Percentiles rank a stretch among this genome's conserved stretches.
phyloP scores from a whole-genome alignment of 2,113 vertebrate species.

The Oncorhynchus tshawytscha region DNA sequence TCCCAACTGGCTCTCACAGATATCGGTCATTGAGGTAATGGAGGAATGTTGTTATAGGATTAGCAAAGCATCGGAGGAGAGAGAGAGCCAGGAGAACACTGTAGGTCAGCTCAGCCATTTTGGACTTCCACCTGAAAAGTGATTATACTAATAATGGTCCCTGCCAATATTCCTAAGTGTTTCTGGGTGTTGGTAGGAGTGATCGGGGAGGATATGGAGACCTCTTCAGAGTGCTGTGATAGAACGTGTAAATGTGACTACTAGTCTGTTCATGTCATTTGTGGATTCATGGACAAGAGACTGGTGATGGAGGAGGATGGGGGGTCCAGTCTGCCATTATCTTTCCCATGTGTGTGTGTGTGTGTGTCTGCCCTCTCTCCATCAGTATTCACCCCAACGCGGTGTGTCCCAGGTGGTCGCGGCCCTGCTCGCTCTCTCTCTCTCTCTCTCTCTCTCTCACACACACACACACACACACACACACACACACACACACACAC shows the following conservation, averaged over 20 bases:
- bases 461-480: conserved; percentile 48
- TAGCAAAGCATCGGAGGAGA: conserved; percentile 79
- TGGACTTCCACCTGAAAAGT: conserved; percentile 58
- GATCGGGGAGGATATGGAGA: conserved; percentile 53
- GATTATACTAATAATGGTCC: conserved; percentile 71
- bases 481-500: too few relatives aligned
- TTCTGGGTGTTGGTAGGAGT: conserved; percentile 69
- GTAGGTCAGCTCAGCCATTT: conserved; percentile 47
- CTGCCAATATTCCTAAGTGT: conserved; percentile 76
- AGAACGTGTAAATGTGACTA: conserved; percentile 70
- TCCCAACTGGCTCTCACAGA: conserved; percentile 82
- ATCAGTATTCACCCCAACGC: conserved; percentile 31
- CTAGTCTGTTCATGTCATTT: conserved; percentile 69
- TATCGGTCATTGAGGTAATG: conserved; percentile 93
- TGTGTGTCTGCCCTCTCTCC: neutral
- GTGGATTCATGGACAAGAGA: conserved; percentile 65
- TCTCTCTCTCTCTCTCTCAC: too few relatives aligned
- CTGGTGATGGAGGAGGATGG: neutral
- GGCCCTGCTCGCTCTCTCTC: conserved; percentile 9
- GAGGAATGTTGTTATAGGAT: conserved; percentile 88
- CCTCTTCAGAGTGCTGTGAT: conserved; percentile 56
- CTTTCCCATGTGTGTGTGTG: conserved; percentile 1
- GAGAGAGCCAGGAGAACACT: conserved; percentile 26
- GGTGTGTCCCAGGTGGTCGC: conserved; percentile 58
- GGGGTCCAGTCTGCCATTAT: conserved; percentile 19